Evolutionary conservation across 2,797 vertebrate genomes (phyloP).

Genomic region (Eupleurogrammus muticus): DNA sequence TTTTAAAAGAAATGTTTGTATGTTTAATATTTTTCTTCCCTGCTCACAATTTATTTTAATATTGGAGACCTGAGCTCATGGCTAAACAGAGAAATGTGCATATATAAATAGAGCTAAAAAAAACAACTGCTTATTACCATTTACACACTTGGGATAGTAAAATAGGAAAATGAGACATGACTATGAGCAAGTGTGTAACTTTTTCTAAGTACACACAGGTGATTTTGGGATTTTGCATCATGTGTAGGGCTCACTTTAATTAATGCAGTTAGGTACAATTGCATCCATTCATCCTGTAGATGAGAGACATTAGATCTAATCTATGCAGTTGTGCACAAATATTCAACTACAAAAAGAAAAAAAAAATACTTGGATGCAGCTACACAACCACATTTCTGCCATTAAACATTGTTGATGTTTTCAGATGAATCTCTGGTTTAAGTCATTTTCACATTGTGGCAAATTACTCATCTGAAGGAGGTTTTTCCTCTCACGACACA

Average conservation of each 20-base stretch:
- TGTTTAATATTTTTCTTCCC: too few relatives aligned
- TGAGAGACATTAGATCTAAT: background rate
- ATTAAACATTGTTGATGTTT: background rate
- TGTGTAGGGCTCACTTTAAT: constrained; percentile 1
- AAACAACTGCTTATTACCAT: background rate
- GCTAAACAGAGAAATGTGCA: background rate
- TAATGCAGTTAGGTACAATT: background rate
- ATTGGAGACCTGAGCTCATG: background rate
- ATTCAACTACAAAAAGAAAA: background rate
- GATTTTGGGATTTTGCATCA: background rate
- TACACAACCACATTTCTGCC: background rate
- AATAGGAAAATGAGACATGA: background rate
- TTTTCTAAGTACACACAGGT: background rate
- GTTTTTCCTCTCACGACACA: background rate
- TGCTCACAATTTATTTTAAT: background rate
- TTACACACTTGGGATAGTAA: background rate
- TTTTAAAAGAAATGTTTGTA: too few relatives aligned
- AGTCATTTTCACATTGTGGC: background rate
- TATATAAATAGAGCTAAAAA: background rate
- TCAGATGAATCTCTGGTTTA: background rate
- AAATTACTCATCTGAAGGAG: background rate
- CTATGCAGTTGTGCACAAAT: background rate
- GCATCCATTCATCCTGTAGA: background rate
- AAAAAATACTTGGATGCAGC: background rate
- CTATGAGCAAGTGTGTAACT: background rate